Evolutionary conservation across 2,888 invertebrate species (phyloP), one percentile per base, ranked within the genome.

Genomic region (Vanessa cardui): DNA sequence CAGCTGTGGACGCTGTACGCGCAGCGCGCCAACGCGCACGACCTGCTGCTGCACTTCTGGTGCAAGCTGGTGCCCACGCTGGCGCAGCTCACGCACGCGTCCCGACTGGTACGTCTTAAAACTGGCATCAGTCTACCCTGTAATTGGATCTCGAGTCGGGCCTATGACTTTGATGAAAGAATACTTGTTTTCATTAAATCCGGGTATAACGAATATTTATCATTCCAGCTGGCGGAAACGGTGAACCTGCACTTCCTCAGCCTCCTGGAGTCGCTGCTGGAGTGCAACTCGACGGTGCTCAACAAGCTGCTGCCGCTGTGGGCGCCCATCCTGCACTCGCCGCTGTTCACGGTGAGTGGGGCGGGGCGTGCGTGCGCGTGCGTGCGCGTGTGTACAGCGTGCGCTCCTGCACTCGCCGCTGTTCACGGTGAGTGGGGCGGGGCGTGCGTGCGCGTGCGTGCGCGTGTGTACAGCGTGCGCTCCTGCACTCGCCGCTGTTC

Each of bases 1-100:
- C 99, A 99, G 95, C 93, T 99, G 72, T 99, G 99, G 99, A 99
- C 99, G 0, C 96, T 99, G 76, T 99, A 99, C 91, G 95, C 64
- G 58, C 64, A 94, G 94, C 81, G 90, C 93, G 74, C 96, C 93
- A 74, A 96, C 95, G 96, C 96, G 1, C 94, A 96, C 89, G 96
- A 96, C 74, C 97, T 98, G 74, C 94, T 99, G 64, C 95, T 99
- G 77, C 99, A 99, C 92, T 99, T 99, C 94, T 99, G 99, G 99
- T 97, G 98, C 62, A 97, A 99, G 88, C 97, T 99, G 7, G 99
- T 99, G 49, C 99, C 99, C 0, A 97, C 97, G 71, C 96, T 99
- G 68, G 93, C 99, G 71, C 98, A 99, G 84, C 93, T 99, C 67
- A 96, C 99, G 47, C 84, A 85, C 74, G 88, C 89, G 70, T 86